Percentiles rank a stretch among this genome's conserved stretches.
These are phyloP conservation scores for Gouania willdenowi DNA, from an alignment of 2,797 vertebrate genomes.

Conservation along the genomic window DNA sequence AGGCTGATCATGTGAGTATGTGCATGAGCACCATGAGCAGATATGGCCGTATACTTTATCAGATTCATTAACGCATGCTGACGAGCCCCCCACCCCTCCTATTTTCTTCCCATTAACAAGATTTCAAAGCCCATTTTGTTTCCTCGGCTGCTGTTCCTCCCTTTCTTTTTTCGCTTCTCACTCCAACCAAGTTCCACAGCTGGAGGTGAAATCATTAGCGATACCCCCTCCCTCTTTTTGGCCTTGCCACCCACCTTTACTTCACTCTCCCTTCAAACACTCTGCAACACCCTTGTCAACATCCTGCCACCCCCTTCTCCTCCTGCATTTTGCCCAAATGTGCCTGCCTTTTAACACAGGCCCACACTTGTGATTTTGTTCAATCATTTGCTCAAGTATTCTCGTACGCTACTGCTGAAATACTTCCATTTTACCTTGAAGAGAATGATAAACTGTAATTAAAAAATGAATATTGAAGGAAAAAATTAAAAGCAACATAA, in stretches of 20 bases:
- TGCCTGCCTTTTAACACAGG: not conserved
- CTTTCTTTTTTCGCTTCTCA: slow-evolving; percentile 47
- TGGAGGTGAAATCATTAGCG: slow-evolving; percentile 76
- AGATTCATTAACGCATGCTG: slow-evolving; percentile 57
- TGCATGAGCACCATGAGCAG: slow-evolving; percentile 27
- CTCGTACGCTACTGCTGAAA: not conserved
- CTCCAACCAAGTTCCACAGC: slow-evolving; percentile 69
- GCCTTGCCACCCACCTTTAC: slow-evolving; percentile 23
- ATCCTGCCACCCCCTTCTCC: slow-evolving; percentile 41
- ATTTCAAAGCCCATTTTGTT: slow-evolving; percentile 68
- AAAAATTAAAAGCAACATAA: too few relatives aligned
- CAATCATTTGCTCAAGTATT: slow-evolving; percentile 6
- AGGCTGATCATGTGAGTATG: slow-evolving; percentile 22
- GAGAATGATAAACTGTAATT: too few relatives aligned
- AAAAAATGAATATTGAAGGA: too few relatives aligned
- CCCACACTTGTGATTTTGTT: not conserved
- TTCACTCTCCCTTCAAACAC: slow-evolving; percentile 42
- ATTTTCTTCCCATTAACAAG: slow-evolving; percentile 59
- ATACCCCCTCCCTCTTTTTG: slow-evolving; percentile 58
- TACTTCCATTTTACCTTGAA: too few relatives aligned
- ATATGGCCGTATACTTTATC: slow-evolving; percentile 44
- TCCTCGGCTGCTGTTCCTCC: slow-evolving; percentile 64
- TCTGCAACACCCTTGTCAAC: slow-evolving; percentile 57
- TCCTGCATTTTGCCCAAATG: slow-evolving; percentile 13
- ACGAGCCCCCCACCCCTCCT: slow-evolving; percentile 44